These are phyloP conservation scores for Lasioglossum baleicum DNA, from an alignment of 1,140 invertebrate genomes.

Conservation along the genomic window DNA sequence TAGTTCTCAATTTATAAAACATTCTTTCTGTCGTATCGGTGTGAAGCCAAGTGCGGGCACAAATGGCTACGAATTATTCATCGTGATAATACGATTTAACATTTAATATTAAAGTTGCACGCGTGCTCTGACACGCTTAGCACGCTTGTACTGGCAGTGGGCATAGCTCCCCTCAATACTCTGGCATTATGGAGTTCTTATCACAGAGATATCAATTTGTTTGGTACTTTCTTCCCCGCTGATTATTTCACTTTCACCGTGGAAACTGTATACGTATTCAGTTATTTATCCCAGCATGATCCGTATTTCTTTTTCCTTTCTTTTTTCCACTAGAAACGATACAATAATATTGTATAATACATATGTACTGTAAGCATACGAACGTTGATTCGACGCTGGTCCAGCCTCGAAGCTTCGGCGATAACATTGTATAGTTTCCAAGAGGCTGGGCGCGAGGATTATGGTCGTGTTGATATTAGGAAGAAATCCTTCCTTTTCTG, in stretches of 20 bases:
- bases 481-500: too few species aligned
- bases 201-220: constrained; percentile 73
- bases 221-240: constrained; percentile 59
- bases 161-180: constrained; percentile 70
- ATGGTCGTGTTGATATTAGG: too few species aligned
- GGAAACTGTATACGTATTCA: constrained; percentile 12
- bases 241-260: constrained; percentile 17
- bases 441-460: too few species aligned
- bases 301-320: neutral
- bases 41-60: constrained; percentile 19
- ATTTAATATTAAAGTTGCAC: constrained; percentile 37
- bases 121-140: constrained; percentile 34
- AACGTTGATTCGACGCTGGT: too few species aligned
- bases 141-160: constrained; percentile 72
- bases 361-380: too few species aligned
- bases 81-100: constrained; percentile 25
- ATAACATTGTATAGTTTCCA: too few species aligned
- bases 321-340: constrained; percentile 4
- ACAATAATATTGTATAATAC: constrained; percentile 17
- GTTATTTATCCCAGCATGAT: constrained; percentile 25
- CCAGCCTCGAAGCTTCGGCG: too few species aligned
- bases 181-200: constrained; percentile 72
- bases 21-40: constrained; percentile 3
- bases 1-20: constrained; percentile 26
- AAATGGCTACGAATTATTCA: constrained; percentile 17